phyloP scores from a whole-genome alignment of 2,113 vertebrate genomes.

The Chloropsis hardwickii region DNA sequence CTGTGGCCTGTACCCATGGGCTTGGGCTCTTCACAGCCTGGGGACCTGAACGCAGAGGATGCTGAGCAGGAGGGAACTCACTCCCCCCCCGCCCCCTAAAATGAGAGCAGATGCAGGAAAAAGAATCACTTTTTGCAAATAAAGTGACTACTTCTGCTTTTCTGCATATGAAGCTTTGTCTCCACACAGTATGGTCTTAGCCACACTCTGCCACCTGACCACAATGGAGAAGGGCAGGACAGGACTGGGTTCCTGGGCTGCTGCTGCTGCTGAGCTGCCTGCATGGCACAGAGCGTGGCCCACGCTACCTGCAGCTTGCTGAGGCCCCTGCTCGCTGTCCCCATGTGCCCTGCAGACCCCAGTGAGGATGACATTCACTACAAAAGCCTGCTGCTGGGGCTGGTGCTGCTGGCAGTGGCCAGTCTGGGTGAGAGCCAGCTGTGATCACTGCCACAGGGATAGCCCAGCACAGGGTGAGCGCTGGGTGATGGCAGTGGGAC shows the following conservation, averaged over 20 bases:
- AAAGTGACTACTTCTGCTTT: constrained; percentile 14
- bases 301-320: background rate
- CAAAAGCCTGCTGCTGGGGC: background rate
- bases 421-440: background rate
- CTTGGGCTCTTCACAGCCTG: background rate
- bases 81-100: rapidly evolving
- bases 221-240: background rate
- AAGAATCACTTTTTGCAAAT: background rate
- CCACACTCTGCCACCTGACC: background rate
- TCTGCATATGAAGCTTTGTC: background rate
- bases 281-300: background rate
- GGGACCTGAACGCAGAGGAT: rapidly evolving
- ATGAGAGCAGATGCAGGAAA: rapidly evolving
- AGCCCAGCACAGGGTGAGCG: rapidly evolving
- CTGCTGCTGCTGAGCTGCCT: rapidly evolving
- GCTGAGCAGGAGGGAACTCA: background rate
- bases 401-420: background rate
- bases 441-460: rapidly evolving
- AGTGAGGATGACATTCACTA: background rate
- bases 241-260: rapidly evolving
- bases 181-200: rapidly evolving
- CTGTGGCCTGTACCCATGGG: rapidly evolving
- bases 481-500: no score
- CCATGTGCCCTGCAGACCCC: background rate
- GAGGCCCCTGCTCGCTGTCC: rapidly evolving